Evolutionary conservation across 64 coral and sea anemone genomes (phyloP), one percentile per base, ranked within the genome.

Genomic region (Dendronephthya gigantea): DNA sequence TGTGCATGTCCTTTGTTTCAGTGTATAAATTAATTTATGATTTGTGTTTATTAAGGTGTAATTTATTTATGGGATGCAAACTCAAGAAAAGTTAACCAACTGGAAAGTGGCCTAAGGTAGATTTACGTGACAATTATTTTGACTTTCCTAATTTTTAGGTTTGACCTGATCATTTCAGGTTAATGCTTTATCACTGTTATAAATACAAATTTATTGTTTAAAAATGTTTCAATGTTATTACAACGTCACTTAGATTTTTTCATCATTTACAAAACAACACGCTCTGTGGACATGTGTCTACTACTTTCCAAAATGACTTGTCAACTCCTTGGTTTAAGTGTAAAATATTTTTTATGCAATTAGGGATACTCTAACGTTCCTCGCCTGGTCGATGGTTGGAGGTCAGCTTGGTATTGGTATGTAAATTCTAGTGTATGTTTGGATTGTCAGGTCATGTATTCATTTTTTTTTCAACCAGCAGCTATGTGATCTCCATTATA

Each of bases 21-120:
- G n/a, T n/a, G n/a, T n/a, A n/a, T n/a, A n/a, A n/a, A n/a, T n/a
- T n/a, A n/a, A 40, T 83, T 28, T 19, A 50, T 30, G 22, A 22
- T 74, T 19, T 52, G 27, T 84, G 35, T 25, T 12, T 65, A 59
- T 75, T 75, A 96, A 96, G 94, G 94, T 81, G 84, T 93, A 19
- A 86, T 98, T 9, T 98, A 91, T 48, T 82, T 98, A 40, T 98
- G 95, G 95, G 95, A 98, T 98, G 89, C 95, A 17, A 98, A 98
- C 51, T 88, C 95, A 12, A 83, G 90, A 41, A 98, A 98, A 82
- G 85, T 85, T 30, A 91, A 52, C 32, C 95, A 98, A 41, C 82
- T 98, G 23, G 95, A 98, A 81, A 98, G 95, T 92, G 95, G 95
- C 2, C 83, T 98, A 66, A 92, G 90, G 94, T 96, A 94, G 51